Percentiles rank a stretch among this genome's conserved stretches.
Conservation (phyloP, 2,113 vertebrate species). For the Uropsilus gracilis region DNA sequence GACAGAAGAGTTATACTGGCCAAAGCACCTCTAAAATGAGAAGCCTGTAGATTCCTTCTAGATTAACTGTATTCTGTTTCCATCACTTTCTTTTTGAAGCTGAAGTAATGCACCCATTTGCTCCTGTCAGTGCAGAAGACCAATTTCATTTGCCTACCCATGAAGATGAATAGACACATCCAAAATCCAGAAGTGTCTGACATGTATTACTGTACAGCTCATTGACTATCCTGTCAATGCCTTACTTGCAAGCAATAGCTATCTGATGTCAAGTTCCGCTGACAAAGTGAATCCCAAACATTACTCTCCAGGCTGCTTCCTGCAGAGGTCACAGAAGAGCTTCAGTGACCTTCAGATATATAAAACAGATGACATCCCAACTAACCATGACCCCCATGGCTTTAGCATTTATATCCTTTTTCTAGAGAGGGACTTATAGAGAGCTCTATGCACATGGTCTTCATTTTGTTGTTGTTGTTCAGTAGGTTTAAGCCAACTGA, state of each 20-base stretch:
- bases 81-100: background rate
- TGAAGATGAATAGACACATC: slow-evolving; percentile 49
- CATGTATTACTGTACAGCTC: slow-evolving; percentile 41
- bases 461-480: background rate
- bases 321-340: slow-evolving; percentile 48
- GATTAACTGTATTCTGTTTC: slow-evolving; percentile 18
- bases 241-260: slow-evolving; percentile 44
- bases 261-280: slow-evolving; percentile 48
- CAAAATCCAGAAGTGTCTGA: slow-evolving; percentile 34
- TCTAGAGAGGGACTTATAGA: background rate
- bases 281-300: slow-evolving; percentile 45
- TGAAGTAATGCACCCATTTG: slow-evolving; percentile 40
- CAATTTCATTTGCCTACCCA: slow-evolving; percentile 44
- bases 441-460: background rate
- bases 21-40: background rate
- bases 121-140: background rate
- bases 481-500: background rate
- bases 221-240: slow-evolving; percentile 42
- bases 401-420: background rate
- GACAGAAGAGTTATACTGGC: background rate
- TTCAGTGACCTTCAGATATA: slow-evolving; percentile 12
- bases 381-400: background rate
- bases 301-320: background rate
- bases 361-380: background rate
- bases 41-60: background rate